phyloP scores from a whole-genome alignment of 1,140 invertebrate species.

The Drosophila parvula region DNA sequence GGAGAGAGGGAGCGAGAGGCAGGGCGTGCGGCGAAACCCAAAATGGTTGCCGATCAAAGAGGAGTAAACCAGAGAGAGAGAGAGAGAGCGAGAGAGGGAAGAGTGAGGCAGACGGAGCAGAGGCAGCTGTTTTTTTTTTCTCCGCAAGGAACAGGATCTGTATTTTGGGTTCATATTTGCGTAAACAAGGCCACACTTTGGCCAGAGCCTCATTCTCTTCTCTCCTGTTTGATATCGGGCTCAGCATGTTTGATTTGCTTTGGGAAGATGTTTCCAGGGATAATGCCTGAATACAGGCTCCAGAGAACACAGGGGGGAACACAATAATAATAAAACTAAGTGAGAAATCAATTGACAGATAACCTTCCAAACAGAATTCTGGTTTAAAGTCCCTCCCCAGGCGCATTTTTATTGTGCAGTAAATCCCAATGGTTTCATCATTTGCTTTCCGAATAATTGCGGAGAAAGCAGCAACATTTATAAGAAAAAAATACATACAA shows the following conservation, averaged over 20 bases:
- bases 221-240: slow-evolving; percentile 38
- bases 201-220: slow-evolving; percentile 18
- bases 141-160: slow-evolving; percentile 10
- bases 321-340: slow-evolving; percentile 23
- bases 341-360: slow-evolving; percentile 43
- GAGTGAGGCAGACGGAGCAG: not conserved
- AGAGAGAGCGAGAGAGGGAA: not conserved
- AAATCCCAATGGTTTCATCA: not conserved
- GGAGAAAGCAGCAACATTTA: not conserved
- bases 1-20: slow-evolving; percentile 42
- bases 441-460: not conserved
- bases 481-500: not conserved
- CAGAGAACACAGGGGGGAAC: slow-evolving; percentile 5
- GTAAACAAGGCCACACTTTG: slow-evolving; percentile 62
- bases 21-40: slow-evolving; percentile 68
- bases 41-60: slow-evolving; percentile 62
- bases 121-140: slow-evolving; percentile 40
- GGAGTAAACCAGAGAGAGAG: not conserved
- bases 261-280: slow-evolving; percentile 3
- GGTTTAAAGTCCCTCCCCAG: not conserved
- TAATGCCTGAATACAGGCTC: slow-evolving; percentile 10
- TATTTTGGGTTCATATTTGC: slow-evolving; percentile 50
- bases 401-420: not conserved
- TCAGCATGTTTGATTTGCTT: slow-evolving; percentile 31
- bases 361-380: slow-evolving; percentile 21